phyloP scores from a whole-genome alignment of 2,113 vertebrate genomes.

The Rhinopomastus cyanomelas region DNA sequence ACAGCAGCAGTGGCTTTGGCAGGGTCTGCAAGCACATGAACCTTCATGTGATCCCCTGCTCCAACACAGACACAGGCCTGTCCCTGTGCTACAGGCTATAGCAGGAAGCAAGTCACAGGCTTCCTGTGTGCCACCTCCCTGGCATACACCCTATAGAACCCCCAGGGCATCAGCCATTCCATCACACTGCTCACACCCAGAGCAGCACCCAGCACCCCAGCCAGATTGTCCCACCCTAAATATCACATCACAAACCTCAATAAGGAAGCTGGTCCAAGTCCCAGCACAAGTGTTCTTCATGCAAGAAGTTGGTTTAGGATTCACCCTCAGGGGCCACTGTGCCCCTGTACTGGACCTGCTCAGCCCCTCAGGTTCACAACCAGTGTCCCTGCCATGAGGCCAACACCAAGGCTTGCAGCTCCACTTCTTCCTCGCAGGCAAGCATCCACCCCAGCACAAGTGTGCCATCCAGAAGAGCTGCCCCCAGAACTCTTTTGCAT shows the following conservation, averaged over 20 bases:
- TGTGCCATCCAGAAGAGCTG: slow-evolving; percentile 77
- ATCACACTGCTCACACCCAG: neutral
- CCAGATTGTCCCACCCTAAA: neutral
- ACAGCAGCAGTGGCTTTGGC: neutral
- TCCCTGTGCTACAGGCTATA: neutral
- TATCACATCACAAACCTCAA: neutral
- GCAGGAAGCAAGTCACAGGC: neutral
- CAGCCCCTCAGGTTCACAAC: fast-evolving
- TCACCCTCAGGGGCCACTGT: neutral
- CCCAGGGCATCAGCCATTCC: fast-evolving
- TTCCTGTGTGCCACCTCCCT: fast-evolving
- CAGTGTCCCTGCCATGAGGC: fast-evolving
- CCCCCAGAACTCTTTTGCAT: slow-evolving; percentile 70
- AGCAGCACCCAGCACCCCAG: fast-evolving
- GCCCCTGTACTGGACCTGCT: neutral
- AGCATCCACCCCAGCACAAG: slow-evolving; percentile 12
- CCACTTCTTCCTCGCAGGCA: neutral
- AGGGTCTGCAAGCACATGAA: neutral
- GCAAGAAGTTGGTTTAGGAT: neutral
- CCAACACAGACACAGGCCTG: neutral
- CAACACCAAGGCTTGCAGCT: neutral
- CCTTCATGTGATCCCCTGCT: too few species aligned
- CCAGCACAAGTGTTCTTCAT: neutral
- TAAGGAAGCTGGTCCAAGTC: neutral
- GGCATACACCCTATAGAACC: neutral